These are phyloP conservation scores for Diogma glabrata DNA, from an alignment of 2,888 invertebrate genomes.

Conservation along the genomic window DNA sequence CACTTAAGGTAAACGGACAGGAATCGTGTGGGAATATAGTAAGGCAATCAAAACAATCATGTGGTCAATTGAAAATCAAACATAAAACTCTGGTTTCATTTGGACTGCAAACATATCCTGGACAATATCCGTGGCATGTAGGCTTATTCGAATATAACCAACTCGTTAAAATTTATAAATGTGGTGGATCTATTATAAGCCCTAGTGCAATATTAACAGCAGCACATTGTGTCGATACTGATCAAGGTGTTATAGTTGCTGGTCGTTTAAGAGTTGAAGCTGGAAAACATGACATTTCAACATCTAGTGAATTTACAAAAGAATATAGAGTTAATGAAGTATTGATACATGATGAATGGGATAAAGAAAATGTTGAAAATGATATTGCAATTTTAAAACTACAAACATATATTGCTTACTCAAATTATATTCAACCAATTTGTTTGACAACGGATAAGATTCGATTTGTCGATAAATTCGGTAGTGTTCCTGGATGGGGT, in stretches of 20 bases:
- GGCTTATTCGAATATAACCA: neutral
- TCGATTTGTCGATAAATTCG: neutral
- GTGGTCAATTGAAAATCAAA: constrained; percentile 1
- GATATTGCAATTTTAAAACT: constrained; percentile 33
- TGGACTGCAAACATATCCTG: neutral
- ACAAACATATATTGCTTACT: constrained; percentile 26
- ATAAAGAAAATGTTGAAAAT: constrained; percentile 17
- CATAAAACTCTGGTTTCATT: neutral
- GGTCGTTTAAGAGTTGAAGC: constrained; percentile 28
- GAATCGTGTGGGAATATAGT: neutral
- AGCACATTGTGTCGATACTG: constrained; percentile 26
- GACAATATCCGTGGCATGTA: neutral
- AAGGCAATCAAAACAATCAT: neutral
- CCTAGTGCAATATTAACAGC: constrained; percentile 30
- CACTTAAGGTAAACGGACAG: neutral
- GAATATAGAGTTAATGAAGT: constrained; percentile 23
- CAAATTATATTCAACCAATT: constrained; percentile 31
- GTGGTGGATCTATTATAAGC: constrained; percentile 35
- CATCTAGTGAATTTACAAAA: constrained; percentile 28
- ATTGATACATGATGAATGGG: constrained; percentile 12
- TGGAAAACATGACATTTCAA: constrained; percentile 32
- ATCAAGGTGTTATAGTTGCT: constrained; percentile 25
- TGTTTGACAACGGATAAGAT: constrained; percentile 22
- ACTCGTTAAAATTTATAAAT: constrained; percentile 25
- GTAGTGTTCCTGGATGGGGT: constrained; percentile 30